Evolutionary conservation across 2,113 vertebrate species (phyloP).

Genomic region (Heliornis fulica): DNA sequence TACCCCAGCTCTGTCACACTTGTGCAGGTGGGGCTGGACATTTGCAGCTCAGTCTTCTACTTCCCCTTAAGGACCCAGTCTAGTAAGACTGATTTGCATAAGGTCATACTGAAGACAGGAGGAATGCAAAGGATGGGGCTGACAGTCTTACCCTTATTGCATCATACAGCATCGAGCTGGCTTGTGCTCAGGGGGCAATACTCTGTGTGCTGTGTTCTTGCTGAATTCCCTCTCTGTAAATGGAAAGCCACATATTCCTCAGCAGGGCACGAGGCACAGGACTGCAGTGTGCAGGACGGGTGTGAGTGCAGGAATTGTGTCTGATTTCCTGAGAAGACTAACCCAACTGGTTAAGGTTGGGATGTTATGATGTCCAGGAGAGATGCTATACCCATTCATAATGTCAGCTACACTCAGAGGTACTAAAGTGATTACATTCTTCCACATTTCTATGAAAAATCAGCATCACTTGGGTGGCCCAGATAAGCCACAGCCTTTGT

Average conservation of each 20-base stretch:
- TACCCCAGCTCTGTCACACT: not conserved
- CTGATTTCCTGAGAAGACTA: not conserved
- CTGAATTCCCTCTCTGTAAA: not conserved
- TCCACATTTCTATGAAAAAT: not conserved
- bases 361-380: too few species aligned
- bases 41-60: not conserved
- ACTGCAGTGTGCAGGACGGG: too few species aligned
- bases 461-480: not conserved
- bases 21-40: not conserved
- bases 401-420: not conserved
- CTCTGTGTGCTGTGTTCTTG: not conserved
- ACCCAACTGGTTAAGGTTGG: not conserved
- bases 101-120: not conserved
- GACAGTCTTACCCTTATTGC: not conserved
- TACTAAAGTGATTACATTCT: not conserved
- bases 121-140: not conserved
- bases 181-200: not conserved
- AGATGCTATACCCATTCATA: not conserved
- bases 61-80: not conserved
- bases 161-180: not conserved
- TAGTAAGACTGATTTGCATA: not conserved
- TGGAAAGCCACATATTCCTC: not conserved
- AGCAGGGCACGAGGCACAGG: not conserved
- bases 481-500: not conserved
- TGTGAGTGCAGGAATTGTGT: not conserved